These are phyloP conservation scores for Sebastes taczanowskii DNA, from an alignment of 2,797 vertebrate genomes.

Conservation along the genomic window DNA sequence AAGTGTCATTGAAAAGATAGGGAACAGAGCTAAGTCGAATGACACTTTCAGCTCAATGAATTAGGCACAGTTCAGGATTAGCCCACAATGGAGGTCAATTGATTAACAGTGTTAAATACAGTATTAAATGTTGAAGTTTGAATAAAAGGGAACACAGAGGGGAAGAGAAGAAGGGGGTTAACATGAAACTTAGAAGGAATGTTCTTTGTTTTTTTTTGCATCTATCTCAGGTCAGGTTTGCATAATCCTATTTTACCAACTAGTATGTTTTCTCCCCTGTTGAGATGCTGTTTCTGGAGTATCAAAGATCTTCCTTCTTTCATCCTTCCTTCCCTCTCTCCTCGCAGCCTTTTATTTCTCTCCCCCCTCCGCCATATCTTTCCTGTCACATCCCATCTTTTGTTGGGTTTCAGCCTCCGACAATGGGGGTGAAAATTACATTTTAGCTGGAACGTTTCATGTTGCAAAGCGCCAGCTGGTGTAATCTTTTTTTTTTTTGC, in stretches of 20 bases:
- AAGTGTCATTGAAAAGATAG: slow-evolving; percentile 79
- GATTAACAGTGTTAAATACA: slow-evolving; percentile 74
- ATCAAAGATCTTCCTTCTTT: slow-evolving; percentile 68
- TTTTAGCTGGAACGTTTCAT: slow-evolving; percentile 78
- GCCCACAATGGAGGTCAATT: slow-evolving; percentile 81
- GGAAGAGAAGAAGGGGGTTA: neutral
- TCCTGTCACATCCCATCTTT: slow-evolving; percentile 76
- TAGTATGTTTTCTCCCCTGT: slow-evolving; percentile 39
- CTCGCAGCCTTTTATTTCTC: slow-evolving; percentile 45
- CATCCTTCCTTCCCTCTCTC: slow-evolving; percentile 60
- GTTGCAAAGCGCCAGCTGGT: slow-evolving; percentile 71
- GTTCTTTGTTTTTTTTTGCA: slow-evolving; percentile 17
- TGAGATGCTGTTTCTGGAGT: slow-evolving; percentile 49
- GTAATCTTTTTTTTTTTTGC: slow-evolving; percentile 77
- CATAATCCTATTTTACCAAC: slow-evolving; percentile 63
- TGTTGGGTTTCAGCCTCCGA: slow-evolving; percentile 71
- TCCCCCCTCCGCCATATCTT: slow-evolving; percentile 54
- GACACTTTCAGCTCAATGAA: slow-evolving; percentile 79
- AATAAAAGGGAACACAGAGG: slow-evolving; percentile 45
- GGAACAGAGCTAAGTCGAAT: slow-evolving; percentile 69
- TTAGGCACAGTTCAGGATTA: slow-evolving; percentile 79
- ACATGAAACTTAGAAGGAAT: slow-evolving; percentile 22
- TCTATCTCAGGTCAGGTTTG: slow-evolving; percentile 85
- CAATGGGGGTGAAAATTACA: slow-evolving; percentile 82
- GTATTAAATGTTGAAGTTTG: slow-evolving; percentile 66